Conservation (phyloP, 2,888 invertebrate genomes). For the Nebria brevicollis region DNA sequence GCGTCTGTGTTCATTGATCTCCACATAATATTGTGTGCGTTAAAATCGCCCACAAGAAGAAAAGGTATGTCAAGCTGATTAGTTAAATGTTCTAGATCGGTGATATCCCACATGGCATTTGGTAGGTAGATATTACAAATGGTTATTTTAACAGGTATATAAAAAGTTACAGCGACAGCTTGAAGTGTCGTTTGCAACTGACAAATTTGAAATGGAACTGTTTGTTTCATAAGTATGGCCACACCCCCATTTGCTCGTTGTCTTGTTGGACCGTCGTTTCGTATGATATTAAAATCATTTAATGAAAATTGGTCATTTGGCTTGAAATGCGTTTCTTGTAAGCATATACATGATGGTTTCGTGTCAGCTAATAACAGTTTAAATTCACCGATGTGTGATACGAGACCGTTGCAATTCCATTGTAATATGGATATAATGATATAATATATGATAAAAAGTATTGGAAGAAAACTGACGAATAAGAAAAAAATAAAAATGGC, state of each 20-base stretch:
- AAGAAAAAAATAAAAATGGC: no score
- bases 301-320: conserved; percentile 5
- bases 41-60: no score
- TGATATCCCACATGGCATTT: no score
- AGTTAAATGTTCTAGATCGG: no score
- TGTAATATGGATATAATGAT: background rate
- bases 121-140: no score
- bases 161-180: no score
- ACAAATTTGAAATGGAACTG: conserved; percentile 22
- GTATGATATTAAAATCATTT: conserved; percentile 8
- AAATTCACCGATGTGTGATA: background rate
- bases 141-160: no score
- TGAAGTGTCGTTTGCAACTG: no score
- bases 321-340: conserved; percentile 27
- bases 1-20: no score
- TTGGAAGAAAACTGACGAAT: no score
- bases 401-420: background rate
- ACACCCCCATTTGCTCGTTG: conserved; percentile 49
- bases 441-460: background rate
- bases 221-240: conserved; percentile 43
- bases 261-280: background rate
- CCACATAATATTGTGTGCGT: no score
- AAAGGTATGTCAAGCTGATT: no score
- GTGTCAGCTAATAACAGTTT: conserved; percentile 22
- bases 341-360: conserved; percentile 9